Percentiles rank a stretch among this genome's conserved stretches.
Evolutionary conservation across 92 coral and sea anemone genomes (phyloP).

Genomic region (Umimayanthus chanpuru): DNA sequence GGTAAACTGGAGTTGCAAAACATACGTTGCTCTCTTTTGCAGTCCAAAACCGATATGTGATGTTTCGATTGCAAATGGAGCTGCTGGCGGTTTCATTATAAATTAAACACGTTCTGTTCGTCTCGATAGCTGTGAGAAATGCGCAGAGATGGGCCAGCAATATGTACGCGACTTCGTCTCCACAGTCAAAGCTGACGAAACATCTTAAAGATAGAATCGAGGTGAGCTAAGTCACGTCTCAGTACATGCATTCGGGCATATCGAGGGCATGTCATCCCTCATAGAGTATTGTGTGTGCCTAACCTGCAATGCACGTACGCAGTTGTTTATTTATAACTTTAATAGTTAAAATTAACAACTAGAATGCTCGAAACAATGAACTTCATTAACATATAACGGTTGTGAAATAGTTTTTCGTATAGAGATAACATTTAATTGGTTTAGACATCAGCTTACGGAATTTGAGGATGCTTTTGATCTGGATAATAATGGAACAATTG

Average conservation of each 20-base stretch:
- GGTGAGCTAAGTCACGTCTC: conserved; percentile 6
- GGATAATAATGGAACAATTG: no score
- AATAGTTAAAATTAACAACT: neutral
- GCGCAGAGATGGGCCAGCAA: conserved; percentile 3
- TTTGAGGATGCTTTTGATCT: no score
- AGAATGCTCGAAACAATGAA: neutral
- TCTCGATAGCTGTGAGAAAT: neutral
- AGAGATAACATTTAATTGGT: no score
- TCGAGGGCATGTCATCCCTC: no score
- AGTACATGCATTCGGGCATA: no score
- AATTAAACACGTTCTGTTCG: neutral
- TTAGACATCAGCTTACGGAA: no score
- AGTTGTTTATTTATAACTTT: neutral
- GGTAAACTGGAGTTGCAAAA: conserved; percentile 4
- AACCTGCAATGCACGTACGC: neutral
- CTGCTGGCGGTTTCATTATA: neutral
- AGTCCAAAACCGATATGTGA: neutral
- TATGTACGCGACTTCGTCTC: conserved; percentile 24
- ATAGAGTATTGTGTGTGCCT: neutral
- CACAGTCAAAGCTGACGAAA: conserved; percentile 38
- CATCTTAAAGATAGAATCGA: conserved; percentile 44
- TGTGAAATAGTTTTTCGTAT: neutral
- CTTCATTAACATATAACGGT: neutral
- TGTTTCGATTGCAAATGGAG: neutral
- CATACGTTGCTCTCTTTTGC: neutral